Evolutionary conservation across 2,888 invertebrate genomes (phyloP), one percentile per base, ranked within the genome.

Genomic region (Spodoptera littoralis): DNA sequence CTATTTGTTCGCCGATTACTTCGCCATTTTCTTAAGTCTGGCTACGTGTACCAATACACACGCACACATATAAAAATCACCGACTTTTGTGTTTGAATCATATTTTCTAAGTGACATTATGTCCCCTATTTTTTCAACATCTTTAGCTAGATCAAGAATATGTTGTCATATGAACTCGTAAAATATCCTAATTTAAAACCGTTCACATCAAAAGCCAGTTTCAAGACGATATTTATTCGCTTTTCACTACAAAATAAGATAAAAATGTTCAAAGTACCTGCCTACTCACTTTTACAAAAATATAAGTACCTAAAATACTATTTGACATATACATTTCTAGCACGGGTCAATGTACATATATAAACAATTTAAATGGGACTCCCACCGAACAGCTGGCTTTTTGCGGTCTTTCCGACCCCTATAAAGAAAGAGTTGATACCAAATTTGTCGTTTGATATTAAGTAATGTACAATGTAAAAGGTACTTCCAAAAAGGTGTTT

Each of bases 341-440:
- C 76, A 69, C 60, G 76, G 81, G 79, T 81, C 79, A 83, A 64
- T 77, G 69, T 73, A n/a, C n/a, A n/a, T n/a, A 70, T 86, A 88
- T 88, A 84, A 88, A 85, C 84, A 76, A 80, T 74, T 87, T 84
- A 86, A 87, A 87, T 81, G 73, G 80, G 74, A 80, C 55, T 45
- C 36, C 30, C 63, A 73, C 73, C 79, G 79, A 75, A 83, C 84
- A 83, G 79, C 83, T 83, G 78, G 73, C 79, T 79, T 80, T 83
- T 83, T 84, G 87, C 72, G 85, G 86, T 83, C 67, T 54, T 61
- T 42, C 27, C 18, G 52, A 68, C 65, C 77, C 60, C 53, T 60
- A 63, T 65, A 75, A 74, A 74, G 74, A 75, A 74, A 74, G 74
- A 73, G 74, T 74, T 59, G 60, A 65, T 50, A 59, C 61, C 66